These are phyloP conservation scores for Sphenopsis melanotis DNA, from an alignment of 2,797 vertebrate genomes.

Conservation along the genomic window DNA sequence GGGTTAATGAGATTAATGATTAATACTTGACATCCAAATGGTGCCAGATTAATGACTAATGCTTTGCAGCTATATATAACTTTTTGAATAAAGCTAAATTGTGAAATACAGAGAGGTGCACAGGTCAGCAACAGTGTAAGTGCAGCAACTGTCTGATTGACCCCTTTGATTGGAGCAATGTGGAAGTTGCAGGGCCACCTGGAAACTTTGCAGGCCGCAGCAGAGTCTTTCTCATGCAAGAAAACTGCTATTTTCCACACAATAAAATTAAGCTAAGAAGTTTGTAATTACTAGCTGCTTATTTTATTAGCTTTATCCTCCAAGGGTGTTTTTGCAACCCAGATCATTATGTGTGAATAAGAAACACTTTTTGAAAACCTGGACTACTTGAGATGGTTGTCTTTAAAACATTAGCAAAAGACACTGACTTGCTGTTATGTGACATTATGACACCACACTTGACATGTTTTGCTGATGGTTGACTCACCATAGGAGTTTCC, in stretches of 20 bases:
- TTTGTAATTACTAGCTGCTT: conserved; percentile 4
- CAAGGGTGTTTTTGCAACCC: background rate
- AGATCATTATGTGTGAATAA: background rate
- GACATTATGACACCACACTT: background rate
- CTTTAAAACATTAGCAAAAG: conserved; percentile 21
- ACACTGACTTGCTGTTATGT: background rate
- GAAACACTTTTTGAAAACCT: conserved; percentile 7
- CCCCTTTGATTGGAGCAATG: background rate
- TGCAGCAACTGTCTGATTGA: background rate
- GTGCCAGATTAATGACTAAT: background rate
- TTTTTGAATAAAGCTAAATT: background rate
- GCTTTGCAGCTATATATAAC: background rate
- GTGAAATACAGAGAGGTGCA: background rate
- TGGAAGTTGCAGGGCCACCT: background rate
- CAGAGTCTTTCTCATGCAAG: background rate
- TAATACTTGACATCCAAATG: background rate
- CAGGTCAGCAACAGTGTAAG: background rate
- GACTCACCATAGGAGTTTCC: background rate
- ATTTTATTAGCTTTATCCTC: conserved; percentile 31
- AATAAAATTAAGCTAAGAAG: conserved; percentile 10
- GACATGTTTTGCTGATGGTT: background rate
- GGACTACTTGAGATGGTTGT: background rate
- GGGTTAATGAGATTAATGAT: background rate
- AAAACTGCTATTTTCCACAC: background rate
- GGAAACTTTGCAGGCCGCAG: background rate